phyloP scores from a whole-genome alignment of 2,888 invertebrate species.

The Elaeidobius kamerunicus region DNA sequence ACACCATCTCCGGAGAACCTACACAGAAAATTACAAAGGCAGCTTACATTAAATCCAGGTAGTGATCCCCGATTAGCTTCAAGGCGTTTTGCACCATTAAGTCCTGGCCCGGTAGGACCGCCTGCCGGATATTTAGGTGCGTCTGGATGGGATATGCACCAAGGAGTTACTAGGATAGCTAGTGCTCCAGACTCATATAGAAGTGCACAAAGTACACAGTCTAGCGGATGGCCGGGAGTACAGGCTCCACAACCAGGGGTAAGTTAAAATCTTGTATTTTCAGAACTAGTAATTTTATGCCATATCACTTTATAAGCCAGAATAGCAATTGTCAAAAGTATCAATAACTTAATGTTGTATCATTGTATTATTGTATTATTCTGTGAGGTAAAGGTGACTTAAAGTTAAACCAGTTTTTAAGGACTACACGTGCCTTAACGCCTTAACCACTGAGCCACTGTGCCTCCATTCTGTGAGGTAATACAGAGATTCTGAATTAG shows the following conservation, averaged over 20 bases:
- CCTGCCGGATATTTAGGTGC: conserved; percentile 36
- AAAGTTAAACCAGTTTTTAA: too few species aligned
- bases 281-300: too few species aligned
- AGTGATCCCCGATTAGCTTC: conserved; percentile 69
- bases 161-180: conserved; percentile 68
- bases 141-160: conserved; percentile 47
- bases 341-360: too few species aligned
- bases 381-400: too few species aligned
- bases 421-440: too few species aligned
- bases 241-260: conserved; percentile 36
- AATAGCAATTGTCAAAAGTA: not conserved
- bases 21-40: conserved; percentile 73
- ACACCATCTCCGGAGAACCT: conserved; percentile 54
- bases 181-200: conserved; percentile 68
- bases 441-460: too few species aligned
- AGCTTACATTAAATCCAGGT: conserved; percentile 76
- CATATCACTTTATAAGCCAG: conserved; percentile 3
- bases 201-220: conserved; percentile 46
- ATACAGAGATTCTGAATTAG: too few species aligned
- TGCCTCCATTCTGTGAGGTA: too few species aligned
- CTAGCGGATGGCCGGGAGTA: conserved; percentile 49
- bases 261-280: too few species aligned
- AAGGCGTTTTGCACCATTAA: conserved; percentile 35
- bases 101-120: conserved; percentile 29
- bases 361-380: too few species aligned